Evolutionary conservation across 1,140 invertebrate species (phyloP), one percentile per base, ranked within the genome.

Genomic region (Pogonognathellus flavescens): DNA sequence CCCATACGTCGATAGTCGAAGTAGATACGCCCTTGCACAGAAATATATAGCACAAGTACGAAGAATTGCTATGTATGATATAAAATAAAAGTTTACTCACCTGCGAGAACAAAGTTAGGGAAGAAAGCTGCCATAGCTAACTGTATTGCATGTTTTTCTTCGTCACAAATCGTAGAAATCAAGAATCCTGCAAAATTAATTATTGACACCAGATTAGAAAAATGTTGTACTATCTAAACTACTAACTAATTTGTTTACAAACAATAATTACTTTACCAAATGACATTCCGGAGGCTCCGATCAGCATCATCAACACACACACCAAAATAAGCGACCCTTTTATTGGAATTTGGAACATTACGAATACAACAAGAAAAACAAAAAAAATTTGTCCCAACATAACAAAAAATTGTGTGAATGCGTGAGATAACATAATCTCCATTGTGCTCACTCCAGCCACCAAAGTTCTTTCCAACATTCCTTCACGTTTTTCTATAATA

Each of bases 401-500:
- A 13, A 81, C 50, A 22, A 81, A 22, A 57, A 81, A 55, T 25
- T 81, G 80, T 1, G 80, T 53, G 0, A 80, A 49, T 31, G 83
- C 70, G 41, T 85, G 72, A 50, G 72, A 76, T 80, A 86, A 88
- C 13, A 92, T 90, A 88, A 93, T 92, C 90, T 93, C 92, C 4
- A 90, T 82, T 7, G 92, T 90, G 62, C 90, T 90, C 14, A 93
- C 93, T 90, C 94, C 95, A 85, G 95, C 94, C 11, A 96, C 93
- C 0, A 95, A 91, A 81, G 93, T 94, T 85, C 95, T 91, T 89
- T 96, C 93, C 93, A 95, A 94, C 70, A 95, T 92, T 52, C 95
- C 96, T 89, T 96, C 95, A 88, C 93, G 92, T 52, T 94, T 93
- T 90, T 98, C 96, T 0, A 94, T 92, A 53, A 98, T 95, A 89